Evolutionary conservation across 2,888 invertebrate species (phyloP).

Genomic region (Ypsolopha sequella): DNA sequence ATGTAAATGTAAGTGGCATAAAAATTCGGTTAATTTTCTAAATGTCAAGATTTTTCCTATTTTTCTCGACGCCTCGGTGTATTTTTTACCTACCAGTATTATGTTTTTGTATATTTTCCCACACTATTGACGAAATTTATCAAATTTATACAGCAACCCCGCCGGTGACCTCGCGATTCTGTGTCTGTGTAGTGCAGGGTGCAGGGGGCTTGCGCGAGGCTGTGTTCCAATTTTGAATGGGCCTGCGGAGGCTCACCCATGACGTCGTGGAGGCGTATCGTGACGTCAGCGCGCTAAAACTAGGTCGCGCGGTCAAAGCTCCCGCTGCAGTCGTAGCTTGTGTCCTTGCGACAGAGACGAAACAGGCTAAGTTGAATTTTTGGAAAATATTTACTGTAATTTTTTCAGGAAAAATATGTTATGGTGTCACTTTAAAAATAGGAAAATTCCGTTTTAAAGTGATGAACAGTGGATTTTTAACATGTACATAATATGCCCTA

Average conservation of each 20-base stretch:
- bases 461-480: too few species aligned
- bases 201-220: slow-evolving; percentile 23
- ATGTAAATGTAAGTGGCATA: too few species aligned
- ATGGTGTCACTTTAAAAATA: too few species aligned
- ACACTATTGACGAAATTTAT: too few species aligned
- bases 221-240: slow-evolving; percentile 66
- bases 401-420: neutral
- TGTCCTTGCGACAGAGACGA: slow-evolving; percentile 4
- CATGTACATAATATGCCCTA: too few species aligned
- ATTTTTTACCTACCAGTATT: too few species aligned
- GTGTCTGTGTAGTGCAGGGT: slow-evolving; percentile 23
- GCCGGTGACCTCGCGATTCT: slow-evolving; percentile 22
- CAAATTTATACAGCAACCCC: too few species aligned
- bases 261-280: slow-evolving; percentile 63
- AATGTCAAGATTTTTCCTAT: too few species aligned
- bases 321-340: slow-evolving; percentile 45
- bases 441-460: too few species aligned
- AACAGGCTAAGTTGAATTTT: slow-evolving; percentile 18
- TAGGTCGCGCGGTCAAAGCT: slow-evolving; percentile 58
- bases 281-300: slow-evolving; percentile 55
- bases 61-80: too few species aligned
- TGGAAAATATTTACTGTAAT: slow-evolving; percentile 6
- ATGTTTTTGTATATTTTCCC: too few species aligned
- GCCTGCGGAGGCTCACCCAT: slow-evolving; percentile 47
- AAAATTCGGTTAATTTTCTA: too few species aligned